A percentile compares a stretch with the other conserved stretches of the same genome.
Conservation (phyloP, 2,888 invertebrate genomes). For the Vesta saturnalis region DNA sequence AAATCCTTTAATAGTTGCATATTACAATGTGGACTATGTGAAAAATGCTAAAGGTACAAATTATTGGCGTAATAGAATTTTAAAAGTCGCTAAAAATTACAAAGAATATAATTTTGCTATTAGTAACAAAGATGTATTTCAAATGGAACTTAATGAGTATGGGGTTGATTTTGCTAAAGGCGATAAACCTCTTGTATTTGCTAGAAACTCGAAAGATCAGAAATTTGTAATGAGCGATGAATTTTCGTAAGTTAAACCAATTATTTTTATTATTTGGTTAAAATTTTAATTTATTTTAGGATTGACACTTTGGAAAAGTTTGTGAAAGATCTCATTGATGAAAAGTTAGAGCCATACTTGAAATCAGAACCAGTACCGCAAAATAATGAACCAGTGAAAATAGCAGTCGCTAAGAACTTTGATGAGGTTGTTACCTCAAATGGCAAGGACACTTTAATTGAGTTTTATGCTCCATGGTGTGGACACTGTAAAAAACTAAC, state of each 20-base stretch:
- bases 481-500: conserved; percentile 98
- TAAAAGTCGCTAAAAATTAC: conserved; percentile 85
- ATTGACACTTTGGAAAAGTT: conserved; percentile 87
- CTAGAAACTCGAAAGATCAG: conserved; percentile 82
- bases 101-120: conserved; percentile 84
- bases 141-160: conserved; percentile 92
- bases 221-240: conserved; percentile 92
- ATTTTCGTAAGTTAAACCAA: conserved; percentile 75
- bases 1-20: conserved; percentile 90
- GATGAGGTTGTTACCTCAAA: conserved; percentile 92
- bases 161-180: conserved; percentile 87
- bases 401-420: conserved; percentile 97
- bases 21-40: conserved; percentile 93
- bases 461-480: conserved; percentile 99
- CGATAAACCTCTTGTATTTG: conserved; percentile 91
- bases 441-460: conserved; percentile 91
- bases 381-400: conserved; percentile 80
- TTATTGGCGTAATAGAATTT: conserved; percentile 97
- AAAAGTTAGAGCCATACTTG: conserved; percentile 87
- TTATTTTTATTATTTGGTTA: background rate
- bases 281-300: conserved; percentile 62
- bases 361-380: conserved; percentile 96
- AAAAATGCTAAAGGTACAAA: conserved; percentile 98
- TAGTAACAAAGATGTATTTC: conserved; percentile 93
- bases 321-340: conserved; percentile 82